Evolutionary conservation across 2,888 invertebrate species (phyloP), one percentile per base, ranked within the genome.

Genomic region (Drosophila barbarae): DNA sequence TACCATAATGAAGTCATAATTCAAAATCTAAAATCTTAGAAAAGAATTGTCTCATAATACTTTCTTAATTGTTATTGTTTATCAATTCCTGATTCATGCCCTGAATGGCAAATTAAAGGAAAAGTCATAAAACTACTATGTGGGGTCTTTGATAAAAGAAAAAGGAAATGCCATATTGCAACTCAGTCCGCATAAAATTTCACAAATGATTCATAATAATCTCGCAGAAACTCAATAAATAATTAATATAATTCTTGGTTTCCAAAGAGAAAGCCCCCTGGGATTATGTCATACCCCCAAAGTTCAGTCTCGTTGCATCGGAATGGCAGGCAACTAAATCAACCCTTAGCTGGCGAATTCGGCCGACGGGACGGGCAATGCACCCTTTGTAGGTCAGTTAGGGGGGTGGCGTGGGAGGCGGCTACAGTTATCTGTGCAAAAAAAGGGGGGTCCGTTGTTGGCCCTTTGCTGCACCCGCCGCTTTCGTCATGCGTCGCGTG

Each of bases 301-400:
- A 38, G 38, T 32, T 56, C 13, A 54, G 28, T 60, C 75, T 57
- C 53, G 23, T 58, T 72, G 18, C 55, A 30, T 47, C 21, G 46
- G 44, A 65, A 21, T 46, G 69, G 61, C 50, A 30, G n/a, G 60
- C 35, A 44, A 59, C 34, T 44, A 71, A 76, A 79, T n/a, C 77
- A 57, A 77, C 81, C 84, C 84, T 44, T 74, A 57, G 57, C 44
- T 30, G 32, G 36, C 35, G 46, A 71, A 73, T 58, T 59, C 65
- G 60, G 77, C 46, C 53, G 69, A 61, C 46, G 30, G 46, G 30
- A 46, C 46, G 46, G 46, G 80, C 80, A 80, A 73, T 80, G 80
- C 81, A 84, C 80, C 80, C 67, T 80, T 84, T 84, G 69, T 80
- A 84, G 80, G 80, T 78, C 78, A 78, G 79, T 78, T 73, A 56